Evolutionary conservation across 2,888 invertebrate genomes (phyloP).

Genomic region (Drosophila leonis): DNA sequence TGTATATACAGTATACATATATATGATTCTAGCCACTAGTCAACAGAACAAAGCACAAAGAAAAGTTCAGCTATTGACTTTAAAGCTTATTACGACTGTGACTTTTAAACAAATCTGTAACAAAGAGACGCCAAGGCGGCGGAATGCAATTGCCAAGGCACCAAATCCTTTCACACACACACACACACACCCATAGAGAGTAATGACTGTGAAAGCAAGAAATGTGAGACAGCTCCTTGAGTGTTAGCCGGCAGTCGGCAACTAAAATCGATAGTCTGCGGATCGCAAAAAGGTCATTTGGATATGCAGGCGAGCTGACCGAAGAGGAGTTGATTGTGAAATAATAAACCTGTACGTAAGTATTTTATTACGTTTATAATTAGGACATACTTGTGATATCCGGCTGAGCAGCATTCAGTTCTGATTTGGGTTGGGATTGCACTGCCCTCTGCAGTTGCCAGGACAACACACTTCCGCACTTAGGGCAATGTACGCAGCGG

Average conservation of each 20-base stretch:
- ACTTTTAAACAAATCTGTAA: constrained; percentile 17
- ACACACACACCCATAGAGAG: not conserved
- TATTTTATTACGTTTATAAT: constrained; percentile 18
- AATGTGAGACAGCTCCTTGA: constrained; percentile 33
- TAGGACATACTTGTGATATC: constrained; percentile 48
- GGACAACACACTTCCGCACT: constrained; percentile 45
- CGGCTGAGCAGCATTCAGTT: constrained; percentile 11
- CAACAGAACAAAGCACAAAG: constrained; percentile 24
- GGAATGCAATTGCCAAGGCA: constrained; percentile 40
- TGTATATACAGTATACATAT: not conserved
- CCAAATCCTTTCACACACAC: constrained; percentile 7
- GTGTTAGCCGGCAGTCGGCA: constrained; percentile 45
- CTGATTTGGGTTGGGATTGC: not conserved
- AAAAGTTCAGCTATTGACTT: constrained; percentile 9
- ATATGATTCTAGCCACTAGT: not conserved
- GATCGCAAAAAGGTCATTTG: constrained; percentile 25
- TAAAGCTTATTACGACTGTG: constrained; percentile 16
- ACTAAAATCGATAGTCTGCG: constrained; percentile 63
- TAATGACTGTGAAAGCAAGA: not conserved
- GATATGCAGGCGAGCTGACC: constrained; percentile 2
- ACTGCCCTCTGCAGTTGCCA: constrained; percentile 42
- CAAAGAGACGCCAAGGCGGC: constrained; percentile 41
- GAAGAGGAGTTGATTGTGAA: constrained; percentile 9
- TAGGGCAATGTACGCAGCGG: constrained; percentile 56
- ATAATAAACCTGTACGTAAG: not conserved